A percentile compares a stretch with the other conserved stretches of the same genome.
These are phyloP conservation scores for Arrhopalites spinosus DNA, from an alignment of 2,888 invertebrate species.

Conservation along the genomic window DNA sequence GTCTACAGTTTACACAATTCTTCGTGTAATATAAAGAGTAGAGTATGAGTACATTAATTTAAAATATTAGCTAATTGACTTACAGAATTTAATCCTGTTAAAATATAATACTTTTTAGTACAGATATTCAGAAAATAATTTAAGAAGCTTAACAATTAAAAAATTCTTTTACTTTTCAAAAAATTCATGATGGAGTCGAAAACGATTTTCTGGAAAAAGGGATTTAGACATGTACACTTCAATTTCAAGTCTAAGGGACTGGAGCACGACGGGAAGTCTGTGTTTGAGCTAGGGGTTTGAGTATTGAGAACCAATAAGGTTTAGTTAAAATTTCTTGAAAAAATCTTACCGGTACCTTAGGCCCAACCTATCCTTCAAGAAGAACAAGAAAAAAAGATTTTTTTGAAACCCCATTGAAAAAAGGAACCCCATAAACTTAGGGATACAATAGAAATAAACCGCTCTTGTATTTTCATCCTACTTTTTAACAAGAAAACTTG, in stretches of 20 bases:
- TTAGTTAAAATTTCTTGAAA: conserved; percentile 25
- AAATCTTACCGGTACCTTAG: conserved; percentile 22
- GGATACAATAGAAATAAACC: background rate
- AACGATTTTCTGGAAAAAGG: conserved; percentile 1
- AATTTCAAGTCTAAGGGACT: conserved; percentile 22
- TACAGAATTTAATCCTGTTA: no score
- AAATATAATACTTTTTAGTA: no score
- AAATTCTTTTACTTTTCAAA: no score
- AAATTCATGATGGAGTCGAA: conserved; percentile 6
- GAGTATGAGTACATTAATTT: no score
- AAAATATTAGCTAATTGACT: no score
- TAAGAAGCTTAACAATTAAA: no score
- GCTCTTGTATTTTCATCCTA: background rate
- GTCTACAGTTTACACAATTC: no score
- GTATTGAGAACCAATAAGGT: conserved; percentile 40
- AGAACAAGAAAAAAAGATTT: background rate
- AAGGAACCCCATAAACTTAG: background rate
- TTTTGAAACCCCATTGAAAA: background rate
- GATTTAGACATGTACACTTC: background rate
- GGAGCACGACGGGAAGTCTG: conserved; percentile 36
- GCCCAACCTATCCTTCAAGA: conserved; percentile 13
- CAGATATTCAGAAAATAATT: no score
- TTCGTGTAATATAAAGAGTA: no score
- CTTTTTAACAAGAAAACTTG: conserved; percentile 22
- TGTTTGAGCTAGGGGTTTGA: conserved; percentile 36